Base-by-base conservation (phyloP, 2,888 invertebrate genomes). In the Tachina fera region DNA sequence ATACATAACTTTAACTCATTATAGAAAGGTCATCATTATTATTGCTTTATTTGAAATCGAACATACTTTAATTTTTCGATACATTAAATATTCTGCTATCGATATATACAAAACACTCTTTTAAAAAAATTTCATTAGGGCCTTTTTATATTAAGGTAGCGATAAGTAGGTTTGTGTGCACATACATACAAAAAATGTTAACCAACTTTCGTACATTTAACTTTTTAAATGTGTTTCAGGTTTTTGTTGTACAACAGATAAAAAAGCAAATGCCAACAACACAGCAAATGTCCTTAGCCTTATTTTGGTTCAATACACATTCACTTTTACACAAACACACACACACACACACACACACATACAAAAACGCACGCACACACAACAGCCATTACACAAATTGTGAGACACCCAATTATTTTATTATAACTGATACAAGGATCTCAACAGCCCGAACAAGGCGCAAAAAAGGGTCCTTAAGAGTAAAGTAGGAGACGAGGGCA, bases 281-380 rank as follows among this genome's bases (percentile, higher is more conserved):
- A 58, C 45, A 67, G 53, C 76, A 83, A 86, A 86, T 76, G 86
- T 86, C 86, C 86, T 86, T 86, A 86, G 86, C 86, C 86, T 86
- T 86, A 86, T 86, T 86, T 86, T 83, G 49, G 72, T 79, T 83
- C 83, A 79, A 51, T 76, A 84, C 79, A 80, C 68, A 79, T 39
- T 68, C 72, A 53, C 61, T 47, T 16, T 43, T 43, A 67, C 39
- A 14, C 31, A 67, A 19, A 14, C 67, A 53, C n/a, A 65, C 14
- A 75, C 19, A 47, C 72, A 74, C 19, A 60, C 4, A 53, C 22
- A 43, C n/a, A n/a, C n/a, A n/a, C n/a, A n/a, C n/a, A n/a, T n/a
- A n/a, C n/a, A n/a, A n/a, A n/a, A n/a, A n/a, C n/a, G n/a, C 22
- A 60, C 61, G 47, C 14, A 19, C 61, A 19, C 22, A 58, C 39